phyloP scores from a whole-genome alignment of 1,140 invertebrate genomes.

The Euwallacea fornicatus region DNA sequence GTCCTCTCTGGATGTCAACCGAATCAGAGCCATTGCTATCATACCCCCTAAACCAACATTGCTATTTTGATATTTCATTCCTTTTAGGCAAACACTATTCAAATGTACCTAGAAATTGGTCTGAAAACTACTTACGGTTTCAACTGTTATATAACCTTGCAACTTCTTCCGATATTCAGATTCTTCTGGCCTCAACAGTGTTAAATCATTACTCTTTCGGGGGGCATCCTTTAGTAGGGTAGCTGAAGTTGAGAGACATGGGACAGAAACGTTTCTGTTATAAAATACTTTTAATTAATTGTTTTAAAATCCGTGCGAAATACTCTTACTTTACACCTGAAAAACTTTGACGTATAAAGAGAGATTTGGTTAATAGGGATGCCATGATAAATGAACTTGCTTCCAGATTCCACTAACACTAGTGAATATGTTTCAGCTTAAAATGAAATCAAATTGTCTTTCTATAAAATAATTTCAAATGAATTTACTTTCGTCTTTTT shows the following conservation, averaged over 20 bases:
- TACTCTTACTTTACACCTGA: constrained; percentile 19
- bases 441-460: too few species aligned
- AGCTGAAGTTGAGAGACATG: constrained; percentile 29
- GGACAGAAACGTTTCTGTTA: neutral
- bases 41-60: too few species aligned
- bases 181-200: constrained; percentile 59
- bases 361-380: constrained; percentile 21
- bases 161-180: constrained; percentile 57
- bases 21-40: too few species aligned
- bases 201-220: constrained; percentile 52
- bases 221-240: constrained; percentile 26
- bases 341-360: constrained; percentile 28
- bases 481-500: too few species aligned
- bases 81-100: too few species aligned
- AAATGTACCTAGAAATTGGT: too few species aligned
- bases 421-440: too few species aligned
- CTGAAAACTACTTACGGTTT: constrained; percentile 37
- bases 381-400: constrained; percentile 11
- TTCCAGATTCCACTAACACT: neutral
- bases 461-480: too few species aligned
- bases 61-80: too few species aligned
- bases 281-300: constrained; percentile 4
- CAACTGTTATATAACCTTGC: constrained; percentile 60
- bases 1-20: too few species aligned
- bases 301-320: neutral